A percentile compares a stretch with the other conserved stretches of the same genome.
phyloP scores from a whole-genome alignment of 2,888 invertebrate species.

The Petrophora chlorosata region DNA sequence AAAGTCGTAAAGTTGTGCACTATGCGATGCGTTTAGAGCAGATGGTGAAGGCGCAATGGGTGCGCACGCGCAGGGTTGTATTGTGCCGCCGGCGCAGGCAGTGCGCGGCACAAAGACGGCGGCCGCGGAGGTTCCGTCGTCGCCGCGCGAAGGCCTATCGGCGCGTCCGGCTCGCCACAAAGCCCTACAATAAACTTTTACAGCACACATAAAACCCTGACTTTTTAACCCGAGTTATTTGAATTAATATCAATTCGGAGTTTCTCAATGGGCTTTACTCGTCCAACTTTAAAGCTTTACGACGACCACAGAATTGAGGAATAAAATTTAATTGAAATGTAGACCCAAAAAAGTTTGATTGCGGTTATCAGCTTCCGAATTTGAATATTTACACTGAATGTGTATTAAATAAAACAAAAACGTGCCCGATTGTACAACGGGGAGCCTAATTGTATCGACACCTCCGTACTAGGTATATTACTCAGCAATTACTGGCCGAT shows the following conservation, averaged over 20 bases:
- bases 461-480: constrained; percentile 21
- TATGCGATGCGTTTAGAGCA: constrained; percentile 16
- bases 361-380: constrained; percentile 83
- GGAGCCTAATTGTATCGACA: constrained; percentile 33
- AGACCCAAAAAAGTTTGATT: constrained; percentile 78
- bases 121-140: constrained; percentile 62
- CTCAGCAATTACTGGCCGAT: constrained; percentile 22
- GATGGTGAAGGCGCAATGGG: constrained; percentile 41
- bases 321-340: constrained; percentile 84
- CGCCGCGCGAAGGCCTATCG: constrained; percentile 66
- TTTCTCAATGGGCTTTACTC: constrained; percentile 83
- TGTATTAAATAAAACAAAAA: constrained; percentile 50
- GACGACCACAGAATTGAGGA: constrained; percentile 79
- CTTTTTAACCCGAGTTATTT: constrained; percentile 84
- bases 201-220: constrained; percentile 82
- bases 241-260: constrained; percentile 84
- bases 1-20: constrained; percentile 12
- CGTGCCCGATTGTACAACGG: constrained; percentile 35
- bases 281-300: constrained; percentile 83
- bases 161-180: constrained; percentile 81
- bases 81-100: constrained; percentile 26
- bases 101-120: constrained; percentile 41
- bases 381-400: constrained; percentile 81
- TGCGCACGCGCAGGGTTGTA: constrained; percentile 48
- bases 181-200: constrained; percentile 83